Evolutionary conservation across 2,888 invertebrate species (phyloP), one percentile per base, ranked within the genome.

Genomic region (Heliconius cydno): DNA sequence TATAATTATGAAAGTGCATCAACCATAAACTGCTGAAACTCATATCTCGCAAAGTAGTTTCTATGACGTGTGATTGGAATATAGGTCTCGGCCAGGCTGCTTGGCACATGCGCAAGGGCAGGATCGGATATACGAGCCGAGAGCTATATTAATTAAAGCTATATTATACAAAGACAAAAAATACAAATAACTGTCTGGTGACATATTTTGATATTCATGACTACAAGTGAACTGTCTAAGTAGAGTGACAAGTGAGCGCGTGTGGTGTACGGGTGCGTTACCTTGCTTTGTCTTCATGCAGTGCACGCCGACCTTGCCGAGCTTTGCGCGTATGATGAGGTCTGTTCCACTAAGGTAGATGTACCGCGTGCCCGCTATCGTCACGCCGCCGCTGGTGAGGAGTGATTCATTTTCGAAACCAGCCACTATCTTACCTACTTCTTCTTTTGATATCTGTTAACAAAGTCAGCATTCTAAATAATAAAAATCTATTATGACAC

Each of bases 241-340:
- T 34, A 30, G 9, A 28, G 22, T 30, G n/a, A 6, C 28, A 9
- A 34, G 41, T 38, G 25, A 25, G 25, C 13, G 34, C 19, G 46
- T 52, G 6, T 6, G 15, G 19, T 6, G n/a, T 34, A 72, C 57
- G 57, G 52, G 30, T 22, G 28, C 19, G 34, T 94, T 70, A 98
- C 98, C 97, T 97, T 98, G 98, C 96, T 97, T 96, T 95, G 98
- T 98, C 96, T 98, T 98, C 98, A 98, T 98, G 97, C 98, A 98
- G 94, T 98, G 98, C 87, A 98, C 98, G 90, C 98, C 98, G 92
- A 98, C 97, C 96, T 98, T 98, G 94, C 98, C 98, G 89, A 98
- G 96, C 96, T 98, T 98, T 94, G 98, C 98, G 96, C 98, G 97
- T 95, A 98, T 97, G 91, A 98, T 98, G 93, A 97, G 97, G 93